These are phyloP conservation scores for Idaea aversata DNA, from an alignment of 2,888 invertebrate genomes.

Conservation along the genomic window DNA sequence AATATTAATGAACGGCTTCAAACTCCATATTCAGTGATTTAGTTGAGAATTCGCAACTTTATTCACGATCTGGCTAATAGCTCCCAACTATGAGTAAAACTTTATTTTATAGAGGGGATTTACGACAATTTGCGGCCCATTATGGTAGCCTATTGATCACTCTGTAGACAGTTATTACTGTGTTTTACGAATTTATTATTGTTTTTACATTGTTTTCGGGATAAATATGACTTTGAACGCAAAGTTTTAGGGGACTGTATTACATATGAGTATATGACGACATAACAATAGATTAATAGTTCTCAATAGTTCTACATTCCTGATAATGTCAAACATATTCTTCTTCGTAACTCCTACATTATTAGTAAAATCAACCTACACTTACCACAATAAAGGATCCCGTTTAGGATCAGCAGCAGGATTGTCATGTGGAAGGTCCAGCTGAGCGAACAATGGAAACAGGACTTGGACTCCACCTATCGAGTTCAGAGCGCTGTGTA, in stretches of 20 bases:
- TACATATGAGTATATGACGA: too few relatives aligned
- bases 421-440: slow-evolving; percentile 95
- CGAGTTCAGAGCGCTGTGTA: slow-evolving; percentile 99
- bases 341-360: background rate
- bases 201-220: slow-evolving; percentile 5
- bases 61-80: slow-evolving; percentile 12
- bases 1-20: slow-evolving; percentile 64
- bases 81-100: slow-evolving; percentile 4
- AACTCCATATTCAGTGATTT: slow-evolving; percentile 33
- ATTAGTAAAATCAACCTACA: slow-evolving; percentile 15
- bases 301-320: background rate
- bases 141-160: slow-evolving; percentile 2
- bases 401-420: slow-evolving; percentile 89
- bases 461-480: slow-evolving; percentile 99
- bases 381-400: slow-evolving; percentile 94
- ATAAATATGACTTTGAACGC: background rate
- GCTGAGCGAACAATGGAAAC: slow-evolving; percentile 98
- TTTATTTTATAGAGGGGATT: slow-evolving; percentile 4
- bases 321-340: background rate
- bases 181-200: background rate
- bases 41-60: slow-evolving; percentile 30
- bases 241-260: too few relatives aligned
- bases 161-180: slow-evolving; percentile 1
- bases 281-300: too few relatives aligned
- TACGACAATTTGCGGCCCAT: background rate